Evolutionary conservation across 2,888 invertebrate species (phyloP).

Genomic region (Norana najaformis): DNA sequence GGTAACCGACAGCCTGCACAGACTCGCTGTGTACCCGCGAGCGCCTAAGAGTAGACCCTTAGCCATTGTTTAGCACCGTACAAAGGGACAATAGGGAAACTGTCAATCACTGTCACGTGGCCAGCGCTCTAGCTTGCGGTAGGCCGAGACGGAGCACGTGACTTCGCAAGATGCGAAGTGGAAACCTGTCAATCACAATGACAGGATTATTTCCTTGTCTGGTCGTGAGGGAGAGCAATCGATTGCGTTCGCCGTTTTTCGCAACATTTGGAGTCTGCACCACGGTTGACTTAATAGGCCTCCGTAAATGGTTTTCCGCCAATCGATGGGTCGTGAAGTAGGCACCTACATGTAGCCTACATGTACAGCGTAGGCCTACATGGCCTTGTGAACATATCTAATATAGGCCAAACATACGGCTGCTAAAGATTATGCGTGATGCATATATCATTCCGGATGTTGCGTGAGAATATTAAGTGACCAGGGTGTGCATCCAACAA

Average conservation of each 20-base stretch:
- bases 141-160: conserved; percentile 15
- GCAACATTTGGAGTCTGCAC: background rate
- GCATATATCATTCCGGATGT: too few relatives aligned
- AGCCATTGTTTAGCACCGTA: conserved; percentile 16
- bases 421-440: background rate
- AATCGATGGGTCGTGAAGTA: conserved; percentile 6
- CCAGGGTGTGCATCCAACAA: too few relatives aligned
- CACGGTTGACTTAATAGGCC: background rate
- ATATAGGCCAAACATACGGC: too few relatives aligned
- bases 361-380: background rate
- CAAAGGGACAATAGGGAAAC: background rate
- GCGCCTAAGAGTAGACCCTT: background rate
- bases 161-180: background rate
- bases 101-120: conserved; percentile 21
- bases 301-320: background rate
- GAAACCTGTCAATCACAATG: background rate
- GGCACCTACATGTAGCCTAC: background rate
- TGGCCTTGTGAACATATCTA: background rate
- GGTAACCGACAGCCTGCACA: background rate
- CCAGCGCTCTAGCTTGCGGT: background rate
- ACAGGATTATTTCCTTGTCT: background rate
- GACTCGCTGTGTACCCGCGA: too few relatives aligned
- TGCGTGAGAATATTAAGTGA: too few relatives aligned
- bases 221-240: background rate
- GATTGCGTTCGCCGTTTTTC: background rate